These are phyloP conservation scores for Spodoptera exigua DNA, from an alignment of 2,888 invertebrate genomes.

Conservation along the genomic window DNA sequence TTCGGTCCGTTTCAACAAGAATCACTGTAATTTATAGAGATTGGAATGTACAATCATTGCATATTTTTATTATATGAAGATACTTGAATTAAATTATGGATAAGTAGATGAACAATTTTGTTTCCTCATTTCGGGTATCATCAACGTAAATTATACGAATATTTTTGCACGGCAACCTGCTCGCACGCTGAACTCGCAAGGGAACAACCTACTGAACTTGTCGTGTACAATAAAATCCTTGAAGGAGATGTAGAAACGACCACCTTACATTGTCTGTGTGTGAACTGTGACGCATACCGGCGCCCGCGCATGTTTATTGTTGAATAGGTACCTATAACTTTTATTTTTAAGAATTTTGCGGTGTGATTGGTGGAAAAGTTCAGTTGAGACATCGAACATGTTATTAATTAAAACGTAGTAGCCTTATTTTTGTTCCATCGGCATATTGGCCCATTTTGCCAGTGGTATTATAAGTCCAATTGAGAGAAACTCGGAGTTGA, in stretches of 20 bases:
- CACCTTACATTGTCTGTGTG: not conserved
- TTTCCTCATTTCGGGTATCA: constrained; percentile 18
- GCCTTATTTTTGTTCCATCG: too few relatives aligned
- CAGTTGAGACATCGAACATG: too few relatives aligned
- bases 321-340: not conserved
- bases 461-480: too few relatives aligned
- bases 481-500: too few relatives aligned
- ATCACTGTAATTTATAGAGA: not conserved
- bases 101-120: not conserved
- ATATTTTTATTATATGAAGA: too few relatives aligned
- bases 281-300: constrained; percentile 22
- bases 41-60: constrained; percentile 13
- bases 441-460: too few relatives aligned
- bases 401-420: too few relatives aligned
- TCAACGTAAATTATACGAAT: not conserved
- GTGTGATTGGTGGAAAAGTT: not conserved
- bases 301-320: constrained; percentile 20
- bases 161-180: constrained; percentile 13
- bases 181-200: constrained; percentile 26
- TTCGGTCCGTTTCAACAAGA: not conserved
- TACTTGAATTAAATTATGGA: too few relatives aligned
- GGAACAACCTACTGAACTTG: constrained; percentile 44
- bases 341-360: constrained; percentile 1
- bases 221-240: constrained; percentile 34
- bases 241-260: constrained; percentile 40